Conservation (phyloP, 1,140 invertebrate species). For the Drosophila quadrilineata region DNA sequence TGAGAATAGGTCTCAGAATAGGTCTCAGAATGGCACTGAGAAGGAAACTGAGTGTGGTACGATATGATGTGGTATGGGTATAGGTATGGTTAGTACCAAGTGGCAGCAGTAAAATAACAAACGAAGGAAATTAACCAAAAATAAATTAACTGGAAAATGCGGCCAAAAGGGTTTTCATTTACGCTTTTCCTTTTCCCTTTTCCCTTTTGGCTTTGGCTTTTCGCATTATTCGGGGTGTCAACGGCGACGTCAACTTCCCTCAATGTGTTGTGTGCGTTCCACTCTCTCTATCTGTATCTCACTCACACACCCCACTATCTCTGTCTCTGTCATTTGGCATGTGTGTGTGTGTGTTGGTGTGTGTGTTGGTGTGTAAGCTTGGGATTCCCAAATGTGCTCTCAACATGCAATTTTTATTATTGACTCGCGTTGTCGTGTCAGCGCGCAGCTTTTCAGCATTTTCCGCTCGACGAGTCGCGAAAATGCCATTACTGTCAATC, state of each 20-base stretch:
- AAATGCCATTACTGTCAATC: conserved; percentile 77
- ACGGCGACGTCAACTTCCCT: conserved; percentile 15
- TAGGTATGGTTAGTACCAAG: conserved; percentile 17
- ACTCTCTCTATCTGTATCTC: too few relatives aligned
- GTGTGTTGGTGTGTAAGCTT: conserved; percentile 52
- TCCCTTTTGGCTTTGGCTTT: background rate
- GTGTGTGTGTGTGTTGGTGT: conserved; percentile 1
- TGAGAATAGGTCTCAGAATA: too few relatives aligned
- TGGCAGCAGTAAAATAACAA: conserved; percentile 64
- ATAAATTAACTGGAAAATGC: conserved; percentile 70
- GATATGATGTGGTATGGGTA: background rate
- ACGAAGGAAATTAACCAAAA: conserved; percentile 75
- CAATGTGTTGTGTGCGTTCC: too few relatives aligned
- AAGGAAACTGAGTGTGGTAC: too few relatives aligned
- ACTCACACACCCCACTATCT: too few relatives aligned
- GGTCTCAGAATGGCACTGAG: too few relatives aligned
- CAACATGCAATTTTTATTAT: conserved; percentile 79
- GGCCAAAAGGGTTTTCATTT: conserved; percentile 48
- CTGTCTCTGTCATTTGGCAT: too few relatives aligned
- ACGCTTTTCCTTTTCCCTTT: conserved; percentile 6
- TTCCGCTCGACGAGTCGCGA: conserved; percentile 73
- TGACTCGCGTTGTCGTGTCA: conserved; percentile 69
- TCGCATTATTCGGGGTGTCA: conserved; percentile 37
- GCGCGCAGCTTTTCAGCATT: conserved; percentile 67
- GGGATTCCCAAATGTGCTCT: conserved; percentile 72